Base-by-base conservation (phyloP, 1,140 invertebrate species). In the Drosophila orosa region DNA sequence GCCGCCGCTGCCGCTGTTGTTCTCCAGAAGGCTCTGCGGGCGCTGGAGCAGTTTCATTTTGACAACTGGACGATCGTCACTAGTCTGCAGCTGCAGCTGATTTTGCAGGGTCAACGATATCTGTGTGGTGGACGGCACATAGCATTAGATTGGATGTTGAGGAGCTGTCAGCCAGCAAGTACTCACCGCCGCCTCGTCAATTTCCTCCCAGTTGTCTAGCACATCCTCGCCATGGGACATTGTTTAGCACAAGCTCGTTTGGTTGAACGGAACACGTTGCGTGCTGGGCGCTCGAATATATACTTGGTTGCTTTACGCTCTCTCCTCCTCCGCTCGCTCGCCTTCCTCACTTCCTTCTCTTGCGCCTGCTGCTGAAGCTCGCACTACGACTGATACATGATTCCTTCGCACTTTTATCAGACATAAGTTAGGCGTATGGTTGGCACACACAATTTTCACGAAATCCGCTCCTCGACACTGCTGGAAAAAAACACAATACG, bases 161-260 rank as follows among this genome's bases (percentile, higher is more conserved):
- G 31, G 50, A 44, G n/a, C 24, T 55, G 17, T 15, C 25, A 22
- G 24, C 7, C 17, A 44, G 33, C 54, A 39, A 6, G 24, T 75
- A 67, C 92, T 93, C 91, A 95, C 95, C 92, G 93, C 93, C 52
- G 94, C 94, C 92, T 96, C 96, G 85, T 96, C 95, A 92, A 96
- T 95, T 93, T 96, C 95, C 93, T 97, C 96, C 96, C 96, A 97
- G 93, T 95, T 96, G 92, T 96, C 96, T 82, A 95, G 93, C 89
- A 95, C 93, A 81, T 95, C 94, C 76, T 94, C 94, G 78, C 93
- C 92, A 67, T 92, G 89, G 71, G 93, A 93, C 93, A 93, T 93
- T 83, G 86, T 87, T 75, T 52, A 67, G 58, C 72, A 82, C 58
- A 42, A 39, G 68, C 19, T 61, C 44, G 33, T 54, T 66, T 66